Base-by-base conservation (phyloP, 2,888 invertebrate species). In the Sminthurinus aureus region DNA sequence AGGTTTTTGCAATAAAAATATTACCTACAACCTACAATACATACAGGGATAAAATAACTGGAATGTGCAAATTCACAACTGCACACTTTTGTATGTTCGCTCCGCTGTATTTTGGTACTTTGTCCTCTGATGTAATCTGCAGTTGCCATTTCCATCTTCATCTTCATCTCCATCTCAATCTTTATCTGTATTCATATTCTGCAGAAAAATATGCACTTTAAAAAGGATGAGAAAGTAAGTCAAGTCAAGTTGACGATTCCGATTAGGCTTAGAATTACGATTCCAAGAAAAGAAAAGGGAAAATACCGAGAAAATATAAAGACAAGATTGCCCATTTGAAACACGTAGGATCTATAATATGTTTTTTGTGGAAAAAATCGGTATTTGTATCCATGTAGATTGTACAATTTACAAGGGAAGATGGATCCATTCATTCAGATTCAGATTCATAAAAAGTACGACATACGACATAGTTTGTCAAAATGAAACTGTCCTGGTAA, bases 391-490 rank as follows among this genome's bases (percentile, higher is more conserved):
- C n/a, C n/a, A n/a, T n/a, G n/a, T n/a, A n/a, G n/a, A n/a, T n/a
- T n/a, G n/a, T 38, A 38, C 38, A 38, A 38, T 38, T 38, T 38
- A 58, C 15, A 58, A 58, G 58, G 58, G 9, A 2, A 58, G 18
- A 3, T 58, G 6, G 6, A 38, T n/a, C n/a, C 3, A 15, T 58
- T 2, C 18, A 71, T 22, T 15, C 24, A 71, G 13, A 22, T 26
- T 71, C 6, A 22, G 71, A 26, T 24, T 22, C 15, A 71, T 71
- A 24, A 4, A 71, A 71, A 24, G 15, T 71, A 71, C 4, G 24
- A 71, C 71, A 24, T 71, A 71, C 4, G 24, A 71, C 71, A 24
- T 24, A 71, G 71, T 71, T 71, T 71, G 71, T 71, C 71, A 71
- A 71, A 58, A 71, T 71, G 24, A 71, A 71, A 71, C 71, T 69